These are phyloP conservation scores for Drosophila niveifrons DNA, from an alignment of 2,888 invertebrate genomes.

Conservation along the genomic window DNA sequence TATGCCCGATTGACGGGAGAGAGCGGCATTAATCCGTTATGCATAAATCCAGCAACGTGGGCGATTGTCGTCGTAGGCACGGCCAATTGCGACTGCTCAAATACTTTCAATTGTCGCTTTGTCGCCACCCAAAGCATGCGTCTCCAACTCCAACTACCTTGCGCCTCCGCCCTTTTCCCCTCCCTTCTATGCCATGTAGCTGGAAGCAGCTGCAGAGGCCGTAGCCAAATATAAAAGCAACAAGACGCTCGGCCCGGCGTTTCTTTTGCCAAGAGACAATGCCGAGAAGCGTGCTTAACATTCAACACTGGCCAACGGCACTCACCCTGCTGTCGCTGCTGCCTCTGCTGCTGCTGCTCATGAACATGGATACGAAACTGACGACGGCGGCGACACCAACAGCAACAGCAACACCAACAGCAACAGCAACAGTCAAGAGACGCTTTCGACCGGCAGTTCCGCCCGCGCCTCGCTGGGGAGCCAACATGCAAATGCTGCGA, in stretches of 20 bases:
- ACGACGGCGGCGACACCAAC: neutral
- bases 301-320: slow-evolving; percentile 10
- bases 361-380: slow-evolving; percentile 8
- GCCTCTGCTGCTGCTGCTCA: slow-evolving; percentile 3
- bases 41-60: slow-evolving; percentile 59
- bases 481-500: slow-evolving; percentile 81
- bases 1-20: slow-evolving; percentile 5
- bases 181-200: neutral
- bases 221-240: slow-evolving; percentile 65
- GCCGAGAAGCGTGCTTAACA: slow-evolving; percentile 51
- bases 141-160: slow-evolving; percentile 3
- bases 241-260: slow-evolving; percentile 42
- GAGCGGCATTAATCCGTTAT: slow-evolving; percentile 59
- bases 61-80: slow-evolving; percentile 47
- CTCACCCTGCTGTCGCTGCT: neutral
- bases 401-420: neutral
- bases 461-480: slow-evolving; percentile 79
- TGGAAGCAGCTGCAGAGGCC: slow-evolving; percentile 6
- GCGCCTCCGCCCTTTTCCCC: neutral
- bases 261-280: slow-evolving; percentile 64
- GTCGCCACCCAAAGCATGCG: slow-evolving; percentile 28
- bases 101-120: slow-evolving; percentile 58
- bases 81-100: slow-evolving; percentile 39
- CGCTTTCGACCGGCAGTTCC: slow-evolving; percentile 74
- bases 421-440: slow-evolving; percentile 2